These are phyloP conservation scores for Tetraodon nigroviridis DNA, from an alignment of 2,113 vertebrate genomes.

Conservation along the genomic window DNA sequence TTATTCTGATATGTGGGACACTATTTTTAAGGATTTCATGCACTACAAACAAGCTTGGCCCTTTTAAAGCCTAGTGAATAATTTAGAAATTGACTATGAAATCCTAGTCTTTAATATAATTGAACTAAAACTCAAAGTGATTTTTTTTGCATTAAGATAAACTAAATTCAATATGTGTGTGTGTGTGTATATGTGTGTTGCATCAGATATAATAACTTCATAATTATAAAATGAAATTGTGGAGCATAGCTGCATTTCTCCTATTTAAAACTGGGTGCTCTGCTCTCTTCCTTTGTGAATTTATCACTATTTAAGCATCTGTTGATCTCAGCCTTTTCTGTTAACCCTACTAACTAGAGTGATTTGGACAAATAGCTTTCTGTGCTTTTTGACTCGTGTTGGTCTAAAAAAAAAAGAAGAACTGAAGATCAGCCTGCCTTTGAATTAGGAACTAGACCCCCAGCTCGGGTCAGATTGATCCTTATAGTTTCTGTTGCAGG, in stretches of 20 bases:
- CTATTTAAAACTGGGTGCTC: too few relatives aligned
- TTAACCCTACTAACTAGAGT: background rate
- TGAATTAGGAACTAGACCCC: slow-evolving; percentile 56
- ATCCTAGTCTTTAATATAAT: background rate
- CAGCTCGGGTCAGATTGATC: slow-evolving; percentile 50
- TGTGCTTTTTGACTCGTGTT: too few relatives aligned
- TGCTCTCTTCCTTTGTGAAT: background rate
- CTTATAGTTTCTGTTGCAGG: slow-evolving; percentile 53
- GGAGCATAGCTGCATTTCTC: background rate
- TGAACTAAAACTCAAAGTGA: background rate
- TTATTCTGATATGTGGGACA: background rate
- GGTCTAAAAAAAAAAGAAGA: background rate
- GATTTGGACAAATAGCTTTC: slow-evolving; percentile 3
- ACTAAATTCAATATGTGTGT: background rate
- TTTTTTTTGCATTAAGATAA: background rate
- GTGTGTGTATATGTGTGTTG: background rate
- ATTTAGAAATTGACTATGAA: background rate
- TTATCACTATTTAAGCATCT: background rate
- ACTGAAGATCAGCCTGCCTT: slow-evolving; percentile 28
- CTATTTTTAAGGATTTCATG: slow-evolving; percentile 1
- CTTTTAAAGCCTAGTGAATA: background rate
- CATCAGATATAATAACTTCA: background rate
- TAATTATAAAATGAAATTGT: too few relatives aligned
- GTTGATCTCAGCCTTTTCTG: background rate
- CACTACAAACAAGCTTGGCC: background rate